phyloP scores from a whole-genome alignment of 92 coral and sea anemone genomes.

The Nematostella vectensis region DNA sequence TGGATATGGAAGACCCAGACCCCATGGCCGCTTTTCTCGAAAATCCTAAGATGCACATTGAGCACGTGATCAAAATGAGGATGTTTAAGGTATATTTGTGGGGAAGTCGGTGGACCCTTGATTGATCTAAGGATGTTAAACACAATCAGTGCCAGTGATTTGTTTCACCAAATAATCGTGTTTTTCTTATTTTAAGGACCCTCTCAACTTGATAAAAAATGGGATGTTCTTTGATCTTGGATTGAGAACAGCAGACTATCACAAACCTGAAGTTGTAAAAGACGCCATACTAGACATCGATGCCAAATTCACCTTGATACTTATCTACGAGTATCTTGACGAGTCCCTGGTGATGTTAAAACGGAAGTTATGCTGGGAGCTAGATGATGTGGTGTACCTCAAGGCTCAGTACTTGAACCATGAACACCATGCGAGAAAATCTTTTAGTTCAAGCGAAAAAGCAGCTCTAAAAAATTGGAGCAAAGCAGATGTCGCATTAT shows the following conservation, averaged over 20 bases:
- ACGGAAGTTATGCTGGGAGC: conserved; percentile 87
- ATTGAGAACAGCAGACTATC: conserved; percentile 80
- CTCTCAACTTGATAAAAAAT: conserved; percentile 77
- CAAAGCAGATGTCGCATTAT: conserved; percentile 72
- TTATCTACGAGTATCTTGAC: conserved; percentile 80
- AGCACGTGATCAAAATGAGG: conserved; percentile 46
- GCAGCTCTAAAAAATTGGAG: conserved; percentile 67
- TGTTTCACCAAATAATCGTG: no score
- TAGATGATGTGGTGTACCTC: conserved; percentile 78
- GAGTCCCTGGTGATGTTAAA: conserved; percentile 85
- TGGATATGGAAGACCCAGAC: conserved; percentile 46
- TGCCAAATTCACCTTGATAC: conserved; percentile 62
- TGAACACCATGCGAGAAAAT: background rate
- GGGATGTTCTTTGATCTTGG: conserved; percentile 99
- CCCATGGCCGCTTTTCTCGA: conserved; percentile 59
- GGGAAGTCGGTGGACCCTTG: no score
- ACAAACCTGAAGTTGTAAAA: conserved; percentile 54
- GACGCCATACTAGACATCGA: conserved; percentile 78
- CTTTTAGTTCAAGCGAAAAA: conserved; percentile 3
- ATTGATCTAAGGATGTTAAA: no score
- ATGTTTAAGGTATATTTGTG: conserved; percentile 78
- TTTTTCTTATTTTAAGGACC: conserved; percentile 39
- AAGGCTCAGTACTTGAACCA: conserved; percentile 42
- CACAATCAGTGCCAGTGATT: no score
- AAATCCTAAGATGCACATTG: conserved; percentile 54